Evolutionary conservation across 2,113 vertebrate species (phyloP).

Genomic region (Microcebus lehilahytsara): DNA sequence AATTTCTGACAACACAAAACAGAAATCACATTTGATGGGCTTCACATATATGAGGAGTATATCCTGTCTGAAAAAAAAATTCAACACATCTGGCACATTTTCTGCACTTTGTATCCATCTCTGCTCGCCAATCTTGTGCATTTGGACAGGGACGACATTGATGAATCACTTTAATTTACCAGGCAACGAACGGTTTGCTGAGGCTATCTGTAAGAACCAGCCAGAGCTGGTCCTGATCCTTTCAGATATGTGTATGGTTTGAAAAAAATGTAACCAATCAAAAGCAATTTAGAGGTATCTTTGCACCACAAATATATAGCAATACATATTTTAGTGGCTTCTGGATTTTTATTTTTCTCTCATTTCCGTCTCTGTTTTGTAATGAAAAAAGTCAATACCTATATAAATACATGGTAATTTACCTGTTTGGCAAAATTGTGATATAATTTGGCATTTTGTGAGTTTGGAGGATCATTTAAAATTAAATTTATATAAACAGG

Average conservation of each 20-base stretch:
- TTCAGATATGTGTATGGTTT: constrained; percentile 50
- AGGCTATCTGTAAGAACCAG: constrained; percentile 58
- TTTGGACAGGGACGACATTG: constrained; percentile 56
- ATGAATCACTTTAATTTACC: constrained; percentile 78
- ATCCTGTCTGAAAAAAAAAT: background rate
- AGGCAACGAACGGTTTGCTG: background rate
- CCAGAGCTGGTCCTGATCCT: constrained; percentile 40
- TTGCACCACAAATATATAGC: background rate
- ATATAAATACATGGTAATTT: background rate
- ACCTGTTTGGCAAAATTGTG: constrained; percentile 14
- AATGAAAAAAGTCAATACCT: background rate
- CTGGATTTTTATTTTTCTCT: constrained; percentile 4
- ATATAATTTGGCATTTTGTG: background rate
- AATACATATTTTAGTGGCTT: background rate
- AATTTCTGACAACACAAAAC: constrained; percentile 20
- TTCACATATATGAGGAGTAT: background rate
- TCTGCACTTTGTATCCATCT: constrained; percentile 47
- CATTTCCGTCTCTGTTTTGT: background rate
- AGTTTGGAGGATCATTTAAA: background rate
- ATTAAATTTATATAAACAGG: background rate
- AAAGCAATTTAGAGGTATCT: constrained; percentile 28
- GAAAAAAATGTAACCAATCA: background rate
- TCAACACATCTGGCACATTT: background rate
- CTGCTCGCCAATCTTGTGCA: constrained; percentile 14
- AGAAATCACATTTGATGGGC: constrained; percentile 30